Percentiles rank a stretch among this genome's conserved stretches.
phyloP scores from a whole-genome alignment of 2,113 vertebrate genomes.

The Mellivora capensis region DNA sequence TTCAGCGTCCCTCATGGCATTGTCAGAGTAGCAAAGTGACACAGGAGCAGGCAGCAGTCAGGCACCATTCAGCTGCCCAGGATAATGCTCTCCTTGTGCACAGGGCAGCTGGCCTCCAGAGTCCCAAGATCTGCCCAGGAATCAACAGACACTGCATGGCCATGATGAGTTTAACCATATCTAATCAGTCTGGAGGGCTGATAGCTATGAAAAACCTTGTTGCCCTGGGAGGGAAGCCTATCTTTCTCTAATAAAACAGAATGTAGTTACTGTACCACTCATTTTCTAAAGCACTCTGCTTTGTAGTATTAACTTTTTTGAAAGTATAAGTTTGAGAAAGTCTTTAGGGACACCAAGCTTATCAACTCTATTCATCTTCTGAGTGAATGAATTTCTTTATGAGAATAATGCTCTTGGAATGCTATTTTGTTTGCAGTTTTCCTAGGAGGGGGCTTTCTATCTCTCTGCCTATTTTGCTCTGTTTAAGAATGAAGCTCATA shows the following conservation, averaged over 20 bases:
- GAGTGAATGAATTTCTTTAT: constrained; percentile 60
- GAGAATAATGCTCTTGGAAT: constrained; percentile 54
- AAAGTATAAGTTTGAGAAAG: constrained; percentile 53
- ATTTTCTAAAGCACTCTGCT: constrained; percentile 61
- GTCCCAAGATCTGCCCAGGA: neutral
- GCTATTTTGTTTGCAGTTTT: constrained; percentile 42
- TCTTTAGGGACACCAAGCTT: constrained; percentile 56
- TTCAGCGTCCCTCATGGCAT: constrained; percentile 43
- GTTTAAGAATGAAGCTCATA: constrained; percentile 18
- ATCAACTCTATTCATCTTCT: constrained; percentile 70
- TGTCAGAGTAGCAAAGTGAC: constrained; percentile 46
- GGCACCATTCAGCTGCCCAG: neutral
- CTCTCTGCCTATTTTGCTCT: constrained; percentile 9
- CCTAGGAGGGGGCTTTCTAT: constrained; percentile 39
- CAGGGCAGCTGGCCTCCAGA: neutral
- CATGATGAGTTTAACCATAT: constrained; percentile 54
- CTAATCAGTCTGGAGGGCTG: constrained; percentile 59
- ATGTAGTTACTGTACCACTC: constrained; percentile 38
- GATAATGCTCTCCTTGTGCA: neutral
- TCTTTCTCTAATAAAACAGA: constrained; percentile 68
- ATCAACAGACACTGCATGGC: constrained; percentile 30
- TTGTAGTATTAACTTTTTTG: constrained; percentile 68
- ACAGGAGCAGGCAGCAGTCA: neutral
- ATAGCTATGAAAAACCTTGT: constrained; percentile 55
- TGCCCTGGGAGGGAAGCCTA: constrained; percentile 32